Evolutionary conservation across 2,113 vertebrate species (phyloP), one percentile per base, ranked within the genome.

Genomic region (Aptenodytes patagonicus): DNA sequence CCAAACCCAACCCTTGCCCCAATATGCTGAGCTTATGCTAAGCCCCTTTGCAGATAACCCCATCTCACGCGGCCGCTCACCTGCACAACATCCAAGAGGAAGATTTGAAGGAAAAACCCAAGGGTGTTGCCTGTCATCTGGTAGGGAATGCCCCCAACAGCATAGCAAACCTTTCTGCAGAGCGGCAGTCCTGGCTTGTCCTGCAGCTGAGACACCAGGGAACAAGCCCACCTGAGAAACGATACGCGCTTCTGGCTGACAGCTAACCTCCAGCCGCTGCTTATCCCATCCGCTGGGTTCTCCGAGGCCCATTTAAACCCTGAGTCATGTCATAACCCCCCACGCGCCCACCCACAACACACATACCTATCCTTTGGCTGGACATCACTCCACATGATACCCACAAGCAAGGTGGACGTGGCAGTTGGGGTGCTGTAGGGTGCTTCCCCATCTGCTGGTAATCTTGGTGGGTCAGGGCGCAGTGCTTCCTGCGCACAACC

Each of bases 81-180:
- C 97, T 98, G 96, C 12, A 98, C 98, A 17, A 98, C 95, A 49
- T 98, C 98, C 94, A 99, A 85, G 2, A 98, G 95, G 90, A 99
- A 98, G 17, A 98, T 98, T 66, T 98, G 98, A 83, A 98, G 73
- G 71, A 98, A 98, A 47, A 98, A 95, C 7, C 88, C 76, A 1
- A 98, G 92, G 24, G 93, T 91, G 10, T 96, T 96, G 32, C 95
- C 82, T 1, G 98, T 98, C 17, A 98, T 93, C 91, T 98, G 98
- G 97, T 97, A 93, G 1, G 98, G 98, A 71, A 97, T 79, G 12
- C 97, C 98, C 18, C 98, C 98, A 10, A 97, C 17, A 24, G 98
- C 97, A 29, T 98, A 99, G 60, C 98, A 98, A 40, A 98, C 4
- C 84, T 98, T 98, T 42, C 95, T 97, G 87, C 29, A 34, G 44